Percentiles rank a stretch among this genome's conserved stretches.
phyloP scores from a whole-genome alignment of 2,888 invertebrate species.

The Eutolmus rufibarbis region DNA sequence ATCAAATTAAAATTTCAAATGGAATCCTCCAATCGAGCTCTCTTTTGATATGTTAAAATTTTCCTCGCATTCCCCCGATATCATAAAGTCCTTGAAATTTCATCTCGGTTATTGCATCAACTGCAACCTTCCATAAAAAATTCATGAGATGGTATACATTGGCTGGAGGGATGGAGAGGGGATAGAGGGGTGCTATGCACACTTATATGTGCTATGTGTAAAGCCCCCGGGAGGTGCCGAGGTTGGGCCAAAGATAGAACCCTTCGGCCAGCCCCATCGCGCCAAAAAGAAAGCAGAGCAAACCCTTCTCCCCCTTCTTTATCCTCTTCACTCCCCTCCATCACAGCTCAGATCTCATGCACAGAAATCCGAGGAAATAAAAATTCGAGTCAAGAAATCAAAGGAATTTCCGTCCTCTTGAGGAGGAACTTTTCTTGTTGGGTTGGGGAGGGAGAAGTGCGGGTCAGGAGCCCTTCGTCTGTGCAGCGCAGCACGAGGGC shows the following conservation, averaged over 20 bases:
- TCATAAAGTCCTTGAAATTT: slow-evolving; percentile 37
- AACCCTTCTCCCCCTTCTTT: too few species aligned
- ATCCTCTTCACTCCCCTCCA: too few species aligned
- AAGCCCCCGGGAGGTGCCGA: neutral
- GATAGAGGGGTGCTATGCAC: neutral
- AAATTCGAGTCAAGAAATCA: slow-evolving; percentile 34
- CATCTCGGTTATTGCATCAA: slow-evolving; percentile 36
- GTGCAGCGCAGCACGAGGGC: neutral
- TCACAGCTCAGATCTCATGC: neutral
- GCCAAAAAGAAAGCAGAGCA: neutral
- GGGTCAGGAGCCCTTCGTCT: neutral
- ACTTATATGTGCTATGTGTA: slow-evolving; percentile 15
- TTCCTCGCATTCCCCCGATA: slow-evolving; percentile 28
- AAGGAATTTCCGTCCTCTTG: slow-evolving; percentile 6
- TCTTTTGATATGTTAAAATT: slow-evolving; percentile 38
- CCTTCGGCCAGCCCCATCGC: neutral
- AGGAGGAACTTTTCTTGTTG: neutral
- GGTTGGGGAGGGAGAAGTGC: neutral
- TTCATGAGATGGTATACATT: slow-evolving; percentile 34
- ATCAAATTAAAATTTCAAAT: slow-evolving; percentile 39
- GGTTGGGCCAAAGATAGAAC: neutral
- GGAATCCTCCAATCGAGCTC: slow-evolving; percentile 24
- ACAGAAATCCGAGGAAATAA: slow-evolving; percentile 23
- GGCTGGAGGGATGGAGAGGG: neutral
- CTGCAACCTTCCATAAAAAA: slow-evolving; percentile 35